Base-by-base conservation (phyloP, 2,888 invertebrate genomes). In the Synergus gifuensis region DNA sequence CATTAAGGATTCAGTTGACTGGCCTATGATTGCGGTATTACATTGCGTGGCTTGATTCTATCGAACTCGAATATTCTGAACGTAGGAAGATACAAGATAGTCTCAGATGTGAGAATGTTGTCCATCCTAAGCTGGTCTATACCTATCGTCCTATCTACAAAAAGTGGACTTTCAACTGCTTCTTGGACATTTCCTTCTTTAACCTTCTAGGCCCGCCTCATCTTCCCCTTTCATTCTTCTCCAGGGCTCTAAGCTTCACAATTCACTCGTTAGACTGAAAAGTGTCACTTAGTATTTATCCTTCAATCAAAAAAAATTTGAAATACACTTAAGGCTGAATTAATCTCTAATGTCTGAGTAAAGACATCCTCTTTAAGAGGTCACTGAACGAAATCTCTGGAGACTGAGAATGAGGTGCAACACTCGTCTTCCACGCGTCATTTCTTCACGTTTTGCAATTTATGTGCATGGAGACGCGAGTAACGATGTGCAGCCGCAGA, bases 21-120 rank as follows among this genome's bases (percentile, higher is more conserved):
- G 54, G 5, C 8, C 44, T 44, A 9, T 18, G 67, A 22, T 67
- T 67, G 12, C 44, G n/a, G 36, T 49, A 49, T 46, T 69, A 69
- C 49, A 49, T 28, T 63, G 69, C 49, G 22, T 69, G 69, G 46
- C 69, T 69, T 69, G 69, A 69, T 69, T 69, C 69, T 49, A 49
- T 69, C 46, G 46, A 69, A 49, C 69, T 22, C 49, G 28, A 67
- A 42, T 18, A 18, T 16, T n/a, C 42, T 9, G 40, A 18, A 14
- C 18, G 18, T 2, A 66, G 11, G 67, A 69, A 49, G 46, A 28
- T 22, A 36, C 49, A 28, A 73, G 73, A 49, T 73, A 46, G 14
- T 14, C n/a, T 54, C 2, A 9, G 54, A 54, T 9, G n/a, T 54
- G 54, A 54, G 54, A 54, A 54, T 54, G 54, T 18, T 54, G 63